These are phyloP conservation scores for Trigoniulus corallinus DNA, from an alignment of 1,140 invertebrate genomes.

Conservation along the genomic window DNA sequence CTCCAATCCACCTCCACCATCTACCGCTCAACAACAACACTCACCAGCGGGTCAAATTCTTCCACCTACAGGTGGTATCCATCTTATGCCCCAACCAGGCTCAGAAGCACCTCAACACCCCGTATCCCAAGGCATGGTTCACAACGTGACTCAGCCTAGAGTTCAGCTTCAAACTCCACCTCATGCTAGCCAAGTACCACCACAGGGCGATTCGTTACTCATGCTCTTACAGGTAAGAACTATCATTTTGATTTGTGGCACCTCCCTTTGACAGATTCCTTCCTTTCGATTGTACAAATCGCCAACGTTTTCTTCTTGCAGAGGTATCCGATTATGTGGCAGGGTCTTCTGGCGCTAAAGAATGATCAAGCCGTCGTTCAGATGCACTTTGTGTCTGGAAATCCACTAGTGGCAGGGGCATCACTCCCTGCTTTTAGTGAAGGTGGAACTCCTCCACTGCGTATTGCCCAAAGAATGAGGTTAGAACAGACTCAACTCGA, in stretches of 20 bases:
- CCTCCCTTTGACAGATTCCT: too few relatives aligned
- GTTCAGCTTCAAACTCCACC: slow-evolving; percentile 45
- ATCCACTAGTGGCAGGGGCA: slow-evolving; percentile 61
- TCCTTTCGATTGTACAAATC: too few relatives aligned
- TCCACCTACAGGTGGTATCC: slow-evolving; percentile 7
- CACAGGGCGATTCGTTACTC: slow-evolving; percentile 57
- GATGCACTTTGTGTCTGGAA: slow-evolving; percentile 95
- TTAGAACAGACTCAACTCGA: slow-evolving; percentile 86
- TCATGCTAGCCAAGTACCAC: slow-evolving; percentile 50
- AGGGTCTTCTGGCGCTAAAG: slow-evolving; percentile 82
- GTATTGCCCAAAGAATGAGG: slow-evolving; percentile 91
- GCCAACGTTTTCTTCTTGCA: slow-evolving; percentile 29
- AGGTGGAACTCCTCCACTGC: slow-evolving; percentile 52
- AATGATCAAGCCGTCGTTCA: slow-evolving; percentile 92
- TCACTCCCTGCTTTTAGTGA: slow-evolving; percentile 64
- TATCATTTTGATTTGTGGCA: slow-evolving; percentile 1
- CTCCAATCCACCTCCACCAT: slow-evolving; percentile 3
- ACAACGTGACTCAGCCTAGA: slow-evolving; percentile 29
- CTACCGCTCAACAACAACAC: not conserved
- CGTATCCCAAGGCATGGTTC: slow-evolving; percentile 13
- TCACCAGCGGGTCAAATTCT: slow-evolving; percentile 13
- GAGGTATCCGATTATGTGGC: slow-evolving; percentile 90
- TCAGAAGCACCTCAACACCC: slow-evolving; percentile 11
- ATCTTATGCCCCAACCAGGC: slow-evolving; percentile 13
- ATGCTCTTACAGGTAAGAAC: slow-evolving; percentile 45